These are phyloP conservation scores for Anhinga rufa DNA, from an alignment of 2,113 vertebrate species.

Conservation along the genomic window DNA sequence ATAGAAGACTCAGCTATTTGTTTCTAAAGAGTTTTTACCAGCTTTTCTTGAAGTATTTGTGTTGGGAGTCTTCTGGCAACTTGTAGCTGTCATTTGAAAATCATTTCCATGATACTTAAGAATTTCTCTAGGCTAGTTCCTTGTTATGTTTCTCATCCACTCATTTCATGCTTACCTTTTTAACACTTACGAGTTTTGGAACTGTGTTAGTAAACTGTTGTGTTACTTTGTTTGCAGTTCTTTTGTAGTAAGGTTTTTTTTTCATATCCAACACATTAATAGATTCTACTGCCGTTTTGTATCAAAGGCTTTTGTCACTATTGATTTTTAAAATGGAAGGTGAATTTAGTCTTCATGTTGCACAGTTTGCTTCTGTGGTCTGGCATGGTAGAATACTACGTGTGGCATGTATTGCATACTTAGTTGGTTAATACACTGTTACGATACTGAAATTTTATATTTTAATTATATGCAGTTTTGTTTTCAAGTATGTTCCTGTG, in stretches of 20 bases:
- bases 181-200: neutral
- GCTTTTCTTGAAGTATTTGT: neutral
- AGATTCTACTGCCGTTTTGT: neutral
- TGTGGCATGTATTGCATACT: neutral
- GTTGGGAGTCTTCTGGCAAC: neutral
- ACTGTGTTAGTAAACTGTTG: neutral
- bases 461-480: neutral
- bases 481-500: neutral
- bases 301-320: neutral
- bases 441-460: neutral
- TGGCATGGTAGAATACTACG: neutral
- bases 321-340: neutral
- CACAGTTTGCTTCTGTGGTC: neutral
- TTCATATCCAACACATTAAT: neutral
- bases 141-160: neutral
- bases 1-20: neutral
- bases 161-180: neutral
- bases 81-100: neutral
- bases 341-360: neutral
- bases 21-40: neutral
- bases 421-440: neutral
- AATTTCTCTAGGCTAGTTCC: neutral
- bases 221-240: neutral
- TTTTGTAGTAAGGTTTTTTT: neutral
- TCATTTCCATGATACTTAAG: neutral